A percentile compares a stretch with the other conserved stretches of the same genome.
Evolutionary conservation across 1,140 invertebrate species (phyloP).

Genomic region (Dreissena rostriformis): DNA sequence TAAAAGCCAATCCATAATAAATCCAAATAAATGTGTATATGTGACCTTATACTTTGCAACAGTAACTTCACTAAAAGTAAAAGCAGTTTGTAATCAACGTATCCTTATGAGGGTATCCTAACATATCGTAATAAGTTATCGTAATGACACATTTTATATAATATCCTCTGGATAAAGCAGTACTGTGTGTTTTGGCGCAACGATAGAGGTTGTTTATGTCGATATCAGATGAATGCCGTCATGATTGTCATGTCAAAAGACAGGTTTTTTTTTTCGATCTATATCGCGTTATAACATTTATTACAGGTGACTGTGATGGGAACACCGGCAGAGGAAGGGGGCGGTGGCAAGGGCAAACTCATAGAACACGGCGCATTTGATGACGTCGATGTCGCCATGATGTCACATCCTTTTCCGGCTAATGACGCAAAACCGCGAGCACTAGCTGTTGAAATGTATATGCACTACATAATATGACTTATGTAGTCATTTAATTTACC

Average conservation of each 20-base stretch:
- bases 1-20: too few species aligned
- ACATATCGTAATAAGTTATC: too few species aligned
- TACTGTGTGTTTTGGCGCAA: not conserved
- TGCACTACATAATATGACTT: not conserved
- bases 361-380: conserved; percentile 73
- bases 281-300: not conserved
- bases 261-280: not conserved
- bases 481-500: too few species aligned
- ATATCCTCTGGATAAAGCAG: not conserved
- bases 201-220: not conserved
- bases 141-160: too few species aligned
- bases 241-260: not conserved
- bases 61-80: too few species aligned
- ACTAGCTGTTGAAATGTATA: conserved; percentile 50
- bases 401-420: conserved; percentile 74
- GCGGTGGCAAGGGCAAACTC: conserved; percentile 76
- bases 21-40: too few species aligned
- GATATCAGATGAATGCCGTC: not conserved
- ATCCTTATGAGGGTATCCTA: too few species aligned
- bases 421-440: conserved; percentile 4
- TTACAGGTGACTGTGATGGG: conserved; percentile 57
- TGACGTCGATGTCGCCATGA: conserved; percentile 77
- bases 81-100: too few species aligned
- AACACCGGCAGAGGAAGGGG: conserved; percentile 78
- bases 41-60: too few species aligned